Evolutionary conservation across 2,113 vertebrate genomes (phyloP).

Genomic region (Callopanchax toddi): DNA sequence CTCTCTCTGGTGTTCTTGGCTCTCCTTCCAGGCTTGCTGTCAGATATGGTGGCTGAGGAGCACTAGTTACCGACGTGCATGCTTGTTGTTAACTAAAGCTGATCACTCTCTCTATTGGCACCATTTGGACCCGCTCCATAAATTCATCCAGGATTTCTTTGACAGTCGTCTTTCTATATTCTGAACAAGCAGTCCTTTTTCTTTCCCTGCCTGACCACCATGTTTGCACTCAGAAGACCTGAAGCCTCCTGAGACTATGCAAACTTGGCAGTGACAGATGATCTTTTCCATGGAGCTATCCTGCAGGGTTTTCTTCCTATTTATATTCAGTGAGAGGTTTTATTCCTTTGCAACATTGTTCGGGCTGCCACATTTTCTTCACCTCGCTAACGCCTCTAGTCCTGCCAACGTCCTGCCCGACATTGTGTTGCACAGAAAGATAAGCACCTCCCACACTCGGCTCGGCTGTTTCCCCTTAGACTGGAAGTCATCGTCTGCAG

Average conservation of each 20-base stretch:
- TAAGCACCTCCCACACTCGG: constrained; percentile 55
- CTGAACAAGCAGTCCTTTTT: constrained; percentile 5
- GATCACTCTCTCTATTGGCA: not conserved
- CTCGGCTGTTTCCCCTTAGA: not conserved
- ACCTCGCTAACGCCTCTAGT: constrained; percentile 22
- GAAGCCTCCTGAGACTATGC: constrained; percentile 56
- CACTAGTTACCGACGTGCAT: constrained; percentile 29
- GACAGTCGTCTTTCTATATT: constrained; percentile 1
- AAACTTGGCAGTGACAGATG: constrained; percentile 60
- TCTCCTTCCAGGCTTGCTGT: constrained; percentile 13
- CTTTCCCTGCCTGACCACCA: not conserved
- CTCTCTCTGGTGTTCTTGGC: constrained; percentile 37
- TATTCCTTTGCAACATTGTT: constrained; percentile 47
- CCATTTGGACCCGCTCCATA: constrained; percentile 9
- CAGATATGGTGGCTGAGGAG: constrained; percentile 29
- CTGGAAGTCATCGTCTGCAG: not conserved
- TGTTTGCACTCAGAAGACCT: constrained; percentile 17
- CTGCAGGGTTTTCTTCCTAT: constrained; percentile 45
- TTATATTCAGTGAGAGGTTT: constrained; percentile 56
- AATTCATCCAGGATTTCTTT: not conserved
- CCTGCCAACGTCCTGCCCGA: constrained; percentile 36
- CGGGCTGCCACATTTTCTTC: constrained; percentile 45
- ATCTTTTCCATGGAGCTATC: constrained; percentile 40
- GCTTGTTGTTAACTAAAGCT: constrained; percentile 34
- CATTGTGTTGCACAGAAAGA: constrained; percentile 39